These are phyloP conservation scores for Peromyscus maniculatus DNA, from an alignment of 2,113 vertebrate species.

Conservation along the genomic window DNA sequence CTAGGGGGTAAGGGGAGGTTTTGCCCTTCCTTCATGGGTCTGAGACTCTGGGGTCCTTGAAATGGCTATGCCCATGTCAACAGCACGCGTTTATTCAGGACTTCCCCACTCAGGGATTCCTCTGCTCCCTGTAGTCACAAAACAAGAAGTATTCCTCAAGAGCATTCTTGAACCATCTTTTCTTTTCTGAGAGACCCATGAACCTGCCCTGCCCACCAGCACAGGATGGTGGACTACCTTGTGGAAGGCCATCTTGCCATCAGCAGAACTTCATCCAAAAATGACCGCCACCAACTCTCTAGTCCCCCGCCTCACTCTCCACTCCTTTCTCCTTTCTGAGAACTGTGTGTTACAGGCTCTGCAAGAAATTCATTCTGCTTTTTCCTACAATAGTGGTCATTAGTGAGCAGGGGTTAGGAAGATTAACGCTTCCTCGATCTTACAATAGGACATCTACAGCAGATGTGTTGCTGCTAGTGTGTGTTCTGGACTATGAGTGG, in stretches of 20 bases:
- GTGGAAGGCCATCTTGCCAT: not conserved
- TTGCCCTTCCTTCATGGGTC: not conserved
- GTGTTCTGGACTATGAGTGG: conserved; percentile 54
- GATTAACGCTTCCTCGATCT: conserved; percentile 24
- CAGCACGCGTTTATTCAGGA: not conserved
- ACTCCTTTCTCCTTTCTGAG: not conserved
- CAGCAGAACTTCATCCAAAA: not conserved
- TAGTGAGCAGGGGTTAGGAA: not conserved
- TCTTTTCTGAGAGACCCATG: not conserved
- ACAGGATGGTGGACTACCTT: not conserved
- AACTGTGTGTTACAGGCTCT: not conserved
- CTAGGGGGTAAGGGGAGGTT: rapidly evolving
- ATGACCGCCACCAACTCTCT: not conserved
- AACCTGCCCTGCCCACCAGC: not conserved
- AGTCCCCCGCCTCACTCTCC: too few relatives aligned
- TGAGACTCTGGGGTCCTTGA: not conserved
- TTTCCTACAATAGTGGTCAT: not conserved
- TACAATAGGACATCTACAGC: conserved; percentile 17
- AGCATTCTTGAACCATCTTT: not conserved
- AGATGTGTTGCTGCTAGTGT: conserved; percentile 43
- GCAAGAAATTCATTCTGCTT: not conserved
- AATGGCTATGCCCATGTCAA: not conserved
- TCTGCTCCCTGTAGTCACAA: not conserved
- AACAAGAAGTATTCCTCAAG: not conserved
- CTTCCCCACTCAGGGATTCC: not conserved